These are phyloP conservation scores for Thecocarcelia acutangulata DNA, from an alignment of 2,888 invertebrate species.

Conservation along the genomic window DNA sequence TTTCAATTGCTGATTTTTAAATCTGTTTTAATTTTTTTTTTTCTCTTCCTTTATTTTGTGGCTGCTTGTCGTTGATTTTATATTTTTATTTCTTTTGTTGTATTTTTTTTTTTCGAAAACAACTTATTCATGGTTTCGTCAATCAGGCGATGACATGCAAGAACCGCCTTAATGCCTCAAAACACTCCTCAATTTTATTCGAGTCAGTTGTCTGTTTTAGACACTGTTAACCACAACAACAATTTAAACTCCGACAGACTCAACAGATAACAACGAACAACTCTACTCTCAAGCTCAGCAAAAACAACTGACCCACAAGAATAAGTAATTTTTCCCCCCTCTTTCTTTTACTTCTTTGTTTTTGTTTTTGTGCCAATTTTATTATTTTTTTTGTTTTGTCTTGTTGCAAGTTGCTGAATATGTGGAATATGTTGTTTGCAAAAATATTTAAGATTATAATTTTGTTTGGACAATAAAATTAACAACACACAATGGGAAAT, in stretches of 20 bases:
- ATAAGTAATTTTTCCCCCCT: conserved; percentile 37
- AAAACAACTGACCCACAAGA: conserved; percentile 53
- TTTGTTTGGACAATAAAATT: conserved; percentile 39
- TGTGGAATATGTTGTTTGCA: conserved; percentile 67
- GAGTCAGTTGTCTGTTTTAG: conserved; percentile 35
- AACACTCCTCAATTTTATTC: conserved; percentile 55
- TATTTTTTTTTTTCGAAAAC: conserved; percentile 69
- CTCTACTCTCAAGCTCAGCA: conserved; percentile 9
- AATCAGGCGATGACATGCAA: conserved; percentile 78
- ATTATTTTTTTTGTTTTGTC: conserved; percentile 15
- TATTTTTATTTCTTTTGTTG: conserved; percentile 17
- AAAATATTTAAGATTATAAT: conserved; percentile 60
- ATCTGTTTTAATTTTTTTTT: conserved; percentile 32
- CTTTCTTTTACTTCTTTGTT: conserved; percentile 16
- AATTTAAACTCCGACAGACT: conserved; percentile 46
- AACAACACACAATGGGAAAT: conserved; percentile 5
- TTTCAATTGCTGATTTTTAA: conserved; percentile 49
- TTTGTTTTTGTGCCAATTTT: conserved; percentile 19
- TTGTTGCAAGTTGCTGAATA: conserved; percentile 50
- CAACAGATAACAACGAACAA: conserved; percentile 48
- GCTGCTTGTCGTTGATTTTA: conserved; percentile 22
- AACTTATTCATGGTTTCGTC: conserved; percentile 76
- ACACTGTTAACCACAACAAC: conserved; percentile 30
- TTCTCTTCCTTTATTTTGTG: conserved; percentile 18
- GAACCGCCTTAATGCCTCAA: conserved; percentile 75